These are phyloP conservation scores for Macropis europaea DNA, from an alignment of 2,888 invertebrate species.

Conservation along the genomic window DNA sequence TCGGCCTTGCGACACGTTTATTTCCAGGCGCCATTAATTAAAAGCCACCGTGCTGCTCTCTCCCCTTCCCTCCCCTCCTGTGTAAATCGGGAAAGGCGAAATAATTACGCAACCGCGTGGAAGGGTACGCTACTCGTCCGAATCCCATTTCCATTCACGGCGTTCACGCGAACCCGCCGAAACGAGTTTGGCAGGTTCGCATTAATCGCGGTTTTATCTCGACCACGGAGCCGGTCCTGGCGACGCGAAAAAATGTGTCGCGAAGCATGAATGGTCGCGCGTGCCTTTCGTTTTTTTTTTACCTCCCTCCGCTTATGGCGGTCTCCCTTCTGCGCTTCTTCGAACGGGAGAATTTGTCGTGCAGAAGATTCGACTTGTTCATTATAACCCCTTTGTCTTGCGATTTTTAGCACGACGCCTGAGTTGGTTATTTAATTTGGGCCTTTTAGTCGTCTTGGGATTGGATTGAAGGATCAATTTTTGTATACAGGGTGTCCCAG, in stretches of 20 bases:
- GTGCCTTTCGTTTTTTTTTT: neutral
- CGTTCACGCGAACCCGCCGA: conserved; percentile 55
- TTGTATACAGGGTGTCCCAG: no score
- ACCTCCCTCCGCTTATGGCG: no score
- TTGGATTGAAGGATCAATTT: no score
- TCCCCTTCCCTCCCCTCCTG: neutral
- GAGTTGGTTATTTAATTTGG: no score
- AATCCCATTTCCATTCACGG: conserved; percentile 65
- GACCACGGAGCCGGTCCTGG: conserved; percentile 25
- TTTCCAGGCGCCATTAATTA: conserved; percentile 68
- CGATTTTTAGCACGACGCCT: no score
- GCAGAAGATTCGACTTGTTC: no score
- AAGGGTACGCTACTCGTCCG: conserved; percentile 28
- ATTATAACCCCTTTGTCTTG: no score
- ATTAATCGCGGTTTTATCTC: conserved; percentile 62
- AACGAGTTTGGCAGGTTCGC: conserved; percentile 73
- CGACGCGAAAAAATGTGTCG: conserved; percentile 47
- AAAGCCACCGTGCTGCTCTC: conserved; percentile 45
- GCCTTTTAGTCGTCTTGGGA: no score
- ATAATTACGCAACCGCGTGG: conserved; percentile 60
- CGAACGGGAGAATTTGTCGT: no score
- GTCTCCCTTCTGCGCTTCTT: neutral
- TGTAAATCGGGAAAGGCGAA: conserved; percentile 18
- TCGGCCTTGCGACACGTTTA: conserved; percentile 63
- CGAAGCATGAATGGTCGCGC: conserved; percentile 47